These are phyloP conservation scores for Idaea straminata DNA, from an alignment of 2,888 invertebrate species.

Conservation along the genomic window DNA sequence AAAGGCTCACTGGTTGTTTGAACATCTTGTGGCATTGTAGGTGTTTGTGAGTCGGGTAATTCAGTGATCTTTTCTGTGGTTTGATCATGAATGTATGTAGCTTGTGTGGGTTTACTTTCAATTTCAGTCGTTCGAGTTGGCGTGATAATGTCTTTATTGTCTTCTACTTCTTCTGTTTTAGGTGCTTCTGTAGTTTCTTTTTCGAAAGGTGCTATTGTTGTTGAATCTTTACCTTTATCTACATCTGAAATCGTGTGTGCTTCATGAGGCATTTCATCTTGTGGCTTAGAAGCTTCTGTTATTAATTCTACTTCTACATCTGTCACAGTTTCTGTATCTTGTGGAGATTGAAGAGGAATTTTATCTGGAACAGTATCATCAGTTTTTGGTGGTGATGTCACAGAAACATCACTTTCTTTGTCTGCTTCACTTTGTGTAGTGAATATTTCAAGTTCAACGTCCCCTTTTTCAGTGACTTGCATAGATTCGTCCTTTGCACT, in stretches of 20 bases:
- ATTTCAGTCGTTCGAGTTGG: not conserved
- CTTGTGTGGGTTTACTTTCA: not conserved
- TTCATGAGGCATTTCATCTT: not conserved
- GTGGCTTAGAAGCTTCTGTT: not conserved
- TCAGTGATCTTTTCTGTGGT: not conserved
- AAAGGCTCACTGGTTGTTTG: not conserved
- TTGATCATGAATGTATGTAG: not conserved
- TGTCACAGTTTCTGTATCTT: not conserved
- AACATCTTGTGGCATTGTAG: constrained; percentile 7
- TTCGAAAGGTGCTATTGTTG: not conserved
- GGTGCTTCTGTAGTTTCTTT: constrained; percentile 5
- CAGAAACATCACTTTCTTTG: constrained; percentile 2
- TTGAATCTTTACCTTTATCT: not conserved
- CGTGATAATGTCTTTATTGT: not conserved
- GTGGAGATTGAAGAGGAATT: not conserved
- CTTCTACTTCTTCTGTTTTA: not conserved
- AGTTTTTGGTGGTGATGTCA: not conserved
- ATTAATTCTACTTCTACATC: constrained; percentile 2
- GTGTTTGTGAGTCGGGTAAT: constrained; percentile 1
- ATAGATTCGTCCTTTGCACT: not conserved
- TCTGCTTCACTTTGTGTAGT: constrained; percentile 1
- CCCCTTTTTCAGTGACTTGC: constrained; percentile 3
- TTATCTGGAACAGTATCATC: constrained; percentile 1
- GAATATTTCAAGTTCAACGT: not conserved
- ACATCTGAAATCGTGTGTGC: not conserved